Evolutionary conservation across 2,888 invertebrate genomes (phyloP).

Genomic region (Troilus luridus): DNA sequence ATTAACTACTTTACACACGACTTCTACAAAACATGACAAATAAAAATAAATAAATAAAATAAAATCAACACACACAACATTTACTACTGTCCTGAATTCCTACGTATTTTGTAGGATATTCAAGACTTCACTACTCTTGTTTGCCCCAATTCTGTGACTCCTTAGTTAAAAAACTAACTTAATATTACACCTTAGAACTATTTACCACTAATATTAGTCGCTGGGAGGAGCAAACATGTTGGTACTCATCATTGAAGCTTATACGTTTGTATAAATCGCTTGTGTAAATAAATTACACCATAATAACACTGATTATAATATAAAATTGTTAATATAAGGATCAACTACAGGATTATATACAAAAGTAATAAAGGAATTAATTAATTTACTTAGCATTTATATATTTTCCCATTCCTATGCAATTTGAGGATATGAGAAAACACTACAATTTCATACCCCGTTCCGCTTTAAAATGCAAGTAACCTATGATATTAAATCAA

Average conservation of each 20-base stretch:
- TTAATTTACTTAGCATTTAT: neutral
- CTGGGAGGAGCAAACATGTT: slow-evolving; percentile 49
- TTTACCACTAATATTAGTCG: neutral
- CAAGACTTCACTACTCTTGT: slow-evolving; percentile 46
- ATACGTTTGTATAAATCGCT: slow-evolving; percentile 44
- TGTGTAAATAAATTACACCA: slow-evolving; percentile 39
- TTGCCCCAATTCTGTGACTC: slow-evolving; percentile 41
- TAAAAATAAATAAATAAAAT: neutral
- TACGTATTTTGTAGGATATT: slow-evolving; percentile 36
- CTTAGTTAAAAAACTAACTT: slow-evolving; percentile 32
- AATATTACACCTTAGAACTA: neutral
- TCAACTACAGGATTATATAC: neutral
- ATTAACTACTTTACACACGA: slow-evolving; percentile 2
- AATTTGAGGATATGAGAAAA: neutral
- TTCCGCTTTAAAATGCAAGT: slow-evolving; percentile 3
- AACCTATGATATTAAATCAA: neutral
- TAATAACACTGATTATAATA: slow-evolving; percentile 7
- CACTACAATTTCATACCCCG: slow-evolving; percentile 22
- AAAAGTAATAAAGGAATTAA: neutral
- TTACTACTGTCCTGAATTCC: slow-evolving; percentile 49
- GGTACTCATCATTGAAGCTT: slow-evolving; percentile 50
- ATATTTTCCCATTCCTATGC: neutral
- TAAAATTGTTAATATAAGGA: neutral
- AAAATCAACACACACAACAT: slow-evolving; percentile 16
- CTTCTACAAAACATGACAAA: neutral